Evolutionary conservation across 1,140 invertebrate genomes (phyloP), one percentile per base, ranked within the genome.

Genomic region (Drosophila suzukii): DNA sequence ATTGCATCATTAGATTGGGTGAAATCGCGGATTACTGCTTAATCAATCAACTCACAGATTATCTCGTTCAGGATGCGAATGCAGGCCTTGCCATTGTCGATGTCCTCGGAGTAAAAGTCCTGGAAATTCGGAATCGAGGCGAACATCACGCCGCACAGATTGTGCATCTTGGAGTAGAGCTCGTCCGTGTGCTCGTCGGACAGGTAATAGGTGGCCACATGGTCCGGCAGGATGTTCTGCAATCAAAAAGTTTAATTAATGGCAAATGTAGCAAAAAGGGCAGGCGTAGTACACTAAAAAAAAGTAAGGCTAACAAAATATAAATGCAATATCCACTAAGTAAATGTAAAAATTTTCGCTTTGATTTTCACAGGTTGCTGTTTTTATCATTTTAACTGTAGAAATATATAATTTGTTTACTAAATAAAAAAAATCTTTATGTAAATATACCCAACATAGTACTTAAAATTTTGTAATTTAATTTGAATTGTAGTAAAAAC

Each of bases 121-220:
- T 98, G 98, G 92, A 99, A 99, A 93, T 99, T 99, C 3, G 98
- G 98, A 70, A 99, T 99, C 43, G 97, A 98, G 8, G 98, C 98
- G 93, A 99, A 99, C 95, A 99, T 97, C 0, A 99, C 98, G 2
- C 97, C 98, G 32, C 99, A 98, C 92, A 97, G 96, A 70, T 97
- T 95, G 55, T 98, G 96, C 73, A 96, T 97, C 90, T 99, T 97
- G 12, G 98, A 98, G 92, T 99, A 99, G 24, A 99, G 93, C 93
- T 99, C 98, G 94, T 80, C 95, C 93, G 86, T 95, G 95, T 85
- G 90, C 92, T 97, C 94, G 92, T 95, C 93, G n/a, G 95, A 93
- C 34, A 99, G 94, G 93, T 99, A 99, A 91, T 99, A 98, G 72
- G 95, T 94, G 1, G 98, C 98, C 8, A 99, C 98, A 92, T 99